Percentiles rank a stretch among this genome's conserved stretches.
phyloP scores from a whole-genome alignment of 2,797 vertebrate species.

The Myripristis jacobus region DNA sequence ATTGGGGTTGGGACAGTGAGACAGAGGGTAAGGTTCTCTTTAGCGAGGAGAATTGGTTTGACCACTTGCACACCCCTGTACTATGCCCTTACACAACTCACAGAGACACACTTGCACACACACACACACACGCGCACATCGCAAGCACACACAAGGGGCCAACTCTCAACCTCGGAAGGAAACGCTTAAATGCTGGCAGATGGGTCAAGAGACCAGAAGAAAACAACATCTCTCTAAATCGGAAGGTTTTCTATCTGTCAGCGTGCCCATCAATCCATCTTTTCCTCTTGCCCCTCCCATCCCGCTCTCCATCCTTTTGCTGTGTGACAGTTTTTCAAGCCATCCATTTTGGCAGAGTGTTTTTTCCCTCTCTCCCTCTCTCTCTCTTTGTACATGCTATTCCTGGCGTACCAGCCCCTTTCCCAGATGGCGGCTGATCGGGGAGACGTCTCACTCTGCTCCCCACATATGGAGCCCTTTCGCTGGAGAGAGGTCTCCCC shows the following conservation, averaged over 20 bases:
- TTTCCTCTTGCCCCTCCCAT: slow-evolving; percentile 19
- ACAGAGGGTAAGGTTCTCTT: slow-evolving; percentile 62
- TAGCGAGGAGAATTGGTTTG: slow-evolving; percentile 69
- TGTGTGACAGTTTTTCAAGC: slow-evolving; percentile 37
- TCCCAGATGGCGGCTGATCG: slow-evolving; percentile 71
- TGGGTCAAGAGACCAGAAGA: slow-evolving; percentile 56
- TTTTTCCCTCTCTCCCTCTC: slow-evolving; percentile 11
- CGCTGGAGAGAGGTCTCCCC: slow-evolving; percentile 55
- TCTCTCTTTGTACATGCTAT: slow-evolving; percentile 24
- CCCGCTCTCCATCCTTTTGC: slow-evolving; percentile 35
- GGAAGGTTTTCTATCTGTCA: slow-evolving; percentile 57
- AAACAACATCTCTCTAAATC: slow-evolving; percentile 67
- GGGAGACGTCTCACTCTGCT: slow-evolving; percentile 65
- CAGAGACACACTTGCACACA: slow-evolving; percentile 1
- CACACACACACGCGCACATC: slow-evolving; percentile 20
- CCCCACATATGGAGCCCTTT: slow-evolving; percentile 68
- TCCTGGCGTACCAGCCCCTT: slow-evolving; percentile 57
- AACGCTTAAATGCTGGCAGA: slow-evolving; percentile 69
- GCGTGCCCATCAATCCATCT: slow-evolving; percentile 52
- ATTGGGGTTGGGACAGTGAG: slow-evolving; percentile 62
- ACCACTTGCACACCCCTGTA: slow-evolving; percentile 42
- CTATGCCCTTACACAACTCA: not conserved
- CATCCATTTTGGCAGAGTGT: slow-evolving; percentile 32
- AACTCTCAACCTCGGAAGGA: slow-evolving; percentile 55
- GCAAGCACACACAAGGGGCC: slow-evolving; percentile 40